Evolutionary conservation across 1,140 invertebrate species (phyloP).

Genomic region (Druon quercuslanigerum): DNA sequence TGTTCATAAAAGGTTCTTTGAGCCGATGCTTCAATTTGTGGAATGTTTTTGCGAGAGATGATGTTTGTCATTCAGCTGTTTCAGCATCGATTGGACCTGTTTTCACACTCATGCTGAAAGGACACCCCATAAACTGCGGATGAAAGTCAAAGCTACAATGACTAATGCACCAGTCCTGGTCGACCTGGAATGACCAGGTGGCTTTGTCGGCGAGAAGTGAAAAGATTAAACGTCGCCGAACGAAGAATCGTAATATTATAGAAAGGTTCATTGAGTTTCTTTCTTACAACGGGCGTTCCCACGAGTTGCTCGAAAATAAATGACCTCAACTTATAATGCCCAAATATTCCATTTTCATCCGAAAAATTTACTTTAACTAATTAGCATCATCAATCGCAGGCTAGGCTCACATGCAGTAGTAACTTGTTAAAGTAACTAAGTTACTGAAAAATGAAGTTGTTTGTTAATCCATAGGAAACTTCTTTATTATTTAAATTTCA

Average conservation of each 20-base stretch:
- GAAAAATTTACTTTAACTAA: background rate
- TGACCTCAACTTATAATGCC: background rate
- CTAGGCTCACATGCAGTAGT: too few species aligned
- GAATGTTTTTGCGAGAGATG: background rate
- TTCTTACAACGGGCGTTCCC: slow-evolving; percentile 18
- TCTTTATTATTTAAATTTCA: too few species aligned
- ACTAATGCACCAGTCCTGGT: slow-evolving; percentile 3
- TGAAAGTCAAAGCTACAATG: slow-evolving; percentile 21
- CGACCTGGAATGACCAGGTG: slow-evolving; percentile 6
- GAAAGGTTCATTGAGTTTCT: slow-evolving; percentile 6
- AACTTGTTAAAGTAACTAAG: too few species aligned
- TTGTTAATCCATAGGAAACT: too few species aligned
- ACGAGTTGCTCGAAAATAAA: slow-evolving; percentile 5
- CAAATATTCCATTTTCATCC: background rate
- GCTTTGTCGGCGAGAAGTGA: slow-evolving; percentile 19
- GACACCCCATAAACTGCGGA: slow-evolving; percentile 30
- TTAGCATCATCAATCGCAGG: too few species aligned
- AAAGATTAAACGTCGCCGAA: slow-evolving; percentile 26
- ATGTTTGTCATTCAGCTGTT: slow-evolving; percentile 22
- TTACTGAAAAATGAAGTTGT: too few species aligned
- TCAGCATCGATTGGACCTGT: slow-evolving; percentile 22
- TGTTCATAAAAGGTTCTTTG: background rate
- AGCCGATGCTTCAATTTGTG: background rate
- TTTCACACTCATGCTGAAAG: slow-evolving; percentile 22
- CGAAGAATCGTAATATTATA: slow-evolving; percentile 11